Base-by-base conservation (phyloP, 1,140 invertebrate species). In the Monomorium pharaonis region DNA sequence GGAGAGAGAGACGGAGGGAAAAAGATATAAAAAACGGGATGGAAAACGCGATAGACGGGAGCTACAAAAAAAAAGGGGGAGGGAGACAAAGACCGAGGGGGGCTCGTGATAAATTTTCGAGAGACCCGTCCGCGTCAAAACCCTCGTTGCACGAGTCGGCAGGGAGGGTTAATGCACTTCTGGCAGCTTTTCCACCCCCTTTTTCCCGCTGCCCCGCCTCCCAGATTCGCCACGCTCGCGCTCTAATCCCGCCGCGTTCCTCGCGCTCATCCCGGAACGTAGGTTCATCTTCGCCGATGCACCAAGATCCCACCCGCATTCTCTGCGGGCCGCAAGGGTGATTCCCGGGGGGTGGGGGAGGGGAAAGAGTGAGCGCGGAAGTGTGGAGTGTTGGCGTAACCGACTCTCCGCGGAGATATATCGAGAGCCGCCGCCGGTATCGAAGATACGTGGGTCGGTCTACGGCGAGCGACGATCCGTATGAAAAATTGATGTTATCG, bases 401-500 rank as follows among this genome's bases (percentile, higher is more conserved):
- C 56, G n/a, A n/a, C n/a, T n/a, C n/a, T n/a, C n/a, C n/a, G n/a
- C n/a, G 16, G 18, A 63, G n/a, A 84, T 75, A 76, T 42, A 60
- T 77, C 37, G 47, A 84, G 54, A 33, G 27, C 33, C 37, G n/a
- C n/a, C 30, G 56, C n/a, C n/a, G n/a, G n/a, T n/a, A 18, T 60
- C 37, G 54, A 54, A 74, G 47, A 62, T 85, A 78, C 60, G 42
- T n/a, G 62, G 30, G 60, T 37, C 16, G 83, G 47, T 69, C 75
- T 49, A 80, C 49, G 27, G 30, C 42, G 76, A 47, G 62, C 72
- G 76, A 77, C 70, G 78, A 76, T 72, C 44, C 65, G 44, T 88
- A 89, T 90, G 89, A 91, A 90, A 90, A 89, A 89, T 89, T 88
- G 76, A 89, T 88, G 86, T 80, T 81, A 89, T 86, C 60, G 76